phyloP scores from a whole-genome alignment of 1,140 invertebrate species.

The Pinna nobilis region DNA sequence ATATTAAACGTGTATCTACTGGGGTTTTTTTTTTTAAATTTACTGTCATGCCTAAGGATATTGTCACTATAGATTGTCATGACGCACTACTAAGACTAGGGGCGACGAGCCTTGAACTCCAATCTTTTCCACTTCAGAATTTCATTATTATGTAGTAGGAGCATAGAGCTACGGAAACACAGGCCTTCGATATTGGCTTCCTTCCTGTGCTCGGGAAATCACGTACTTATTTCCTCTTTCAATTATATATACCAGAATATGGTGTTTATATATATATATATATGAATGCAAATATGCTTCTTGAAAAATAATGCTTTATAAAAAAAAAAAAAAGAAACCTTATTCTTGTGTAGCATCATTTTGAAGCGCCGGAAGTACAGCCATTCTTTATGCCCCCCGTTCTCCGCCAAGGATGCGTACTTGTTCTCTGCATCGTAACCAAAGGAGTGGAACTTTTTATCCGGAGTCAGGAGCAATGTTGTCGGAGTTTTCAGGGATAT shows the following conservation, averaged over 20 bases:
- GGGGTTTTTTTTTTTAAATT: too few relatives aligned
- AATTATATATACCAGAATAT: not conserved
- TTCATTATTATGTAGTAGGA: too few relatives aligned
- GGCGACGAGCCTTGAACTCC: too few relatives aligned
- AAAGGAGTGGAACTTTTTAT: constrained; percentile 77
- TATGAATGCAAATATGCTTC: too few relatives aligned
- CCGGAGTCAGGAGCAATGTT: constrained; percentile 76
- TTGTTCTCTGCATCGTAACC: constrained; percentile 77
- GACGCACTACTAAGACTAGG: too few relatives aligned
- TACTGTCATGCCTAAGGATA: too few relatives aligned
- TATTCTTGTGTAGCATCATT: not conserved
- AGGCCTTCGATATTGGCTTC: not conserved
- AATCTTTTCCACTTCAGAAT: too few relatives aligned
- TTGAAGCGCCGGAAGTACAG: constrained; percentile 72
- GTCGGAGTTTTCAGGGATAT: constrained; percentile 79
- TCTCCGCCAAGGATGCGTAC: constrained; percentile 77
- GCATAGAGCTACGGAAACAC: not conserved
- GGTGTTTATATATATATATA: not conserved
- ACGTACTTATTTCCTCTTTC: not conserved
- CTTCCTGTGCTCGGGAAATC: not conserved
- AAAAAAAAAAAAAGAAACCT: too few relatives aligned
- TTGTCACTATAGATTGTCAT: too few relatives aligned
- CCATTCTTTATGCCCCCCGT: constrained; percentile 76
- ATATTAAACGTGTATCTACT: too few relatives aligned
- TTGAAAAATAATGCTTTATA: too few relatives aligned